phyloP scores from a whole-genome alignment of 2,113 vertebrate species.

The Myotis yumanensis region DNA sequence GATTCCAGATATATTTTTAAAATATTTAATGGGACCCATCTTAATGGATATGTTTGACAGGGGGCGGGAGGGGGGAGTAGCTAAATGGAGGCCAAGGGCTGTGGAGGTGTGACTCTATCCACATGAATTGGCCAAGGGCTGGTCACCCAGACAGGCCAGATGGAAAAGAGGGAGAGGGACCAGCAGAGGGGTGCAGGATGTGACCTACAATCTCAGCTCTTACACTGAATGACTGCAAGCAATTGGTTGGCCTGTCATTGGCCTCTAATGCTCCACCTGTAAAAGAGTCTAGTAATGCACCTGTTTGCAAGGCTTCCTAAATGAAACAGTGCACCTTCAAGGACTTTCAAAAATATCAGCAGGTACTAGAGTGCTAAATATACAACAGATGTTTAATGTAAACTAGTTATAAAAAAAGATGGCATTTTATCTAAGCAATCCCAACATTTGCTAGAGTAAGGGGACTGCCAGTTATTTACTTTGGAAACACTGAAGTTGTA shows the following conservation, averaged over 20 bases:
- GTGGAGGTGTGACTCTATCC: neutral
- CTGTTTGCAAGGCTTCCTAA: neutral
- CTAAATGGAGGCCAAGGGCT: neutral
- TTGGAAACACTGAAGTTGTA: neutral
- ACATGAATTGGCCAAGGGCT: accelerated
- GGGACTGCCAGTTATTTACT: neutral
- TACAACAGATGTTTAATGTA: neutral
- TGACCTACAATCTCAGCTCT: neutral
- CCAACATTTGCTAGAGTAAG: neutral
- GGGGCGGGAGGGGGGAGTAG: neutral
- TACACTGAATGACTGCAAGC: neutral
- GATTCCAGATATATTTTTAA: neutral
- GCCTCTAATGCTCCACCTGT: neutral
- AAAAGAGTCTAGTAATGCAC: neutral
- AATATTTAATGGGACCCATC: neutral
- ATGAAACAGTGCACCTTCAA: neutral
- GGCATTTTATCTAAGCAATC: neutral
- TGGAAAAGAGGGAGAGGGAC: neutral
- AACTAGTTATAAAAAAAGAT: neutral
- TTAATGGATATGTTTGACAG: neutral
- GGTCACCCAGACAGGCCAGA: neutral
- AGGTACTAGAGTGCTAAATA: neutral
- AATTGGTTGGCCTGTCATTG: neutral
- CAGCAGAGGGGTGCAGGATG: neutral
- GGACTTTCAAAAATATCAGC: neutral